These are phyloP conservation scores for Penaeus japonicus DNA, from an alignment of 1,140 invertebrate species.

Conservation along the genomic window DNA sequence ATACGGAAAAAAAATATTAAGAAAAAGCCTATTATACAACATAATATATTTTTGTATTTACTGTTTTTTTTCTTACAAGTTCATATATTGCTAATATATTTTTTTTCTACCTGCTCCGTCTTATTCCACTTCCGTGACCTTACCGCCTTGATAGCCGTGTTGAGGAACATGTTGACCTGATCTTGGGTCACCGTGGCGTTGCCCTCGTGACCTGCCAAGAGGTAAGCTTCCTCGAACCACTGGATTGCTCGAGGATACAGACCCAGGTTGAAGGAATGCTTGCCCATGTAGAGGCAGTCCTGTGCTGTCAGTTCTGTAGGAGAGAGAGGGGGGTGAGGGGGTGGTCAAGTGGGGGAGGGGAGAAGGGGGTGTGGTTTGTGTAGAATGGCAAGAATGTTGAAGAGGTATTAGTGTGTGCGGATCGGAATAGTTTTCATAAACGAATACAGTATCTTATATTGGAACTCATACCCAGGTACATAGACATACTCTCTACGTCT, in stretches of 20 bases:
- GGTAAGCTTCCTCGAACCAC: constrained; percentile 65
- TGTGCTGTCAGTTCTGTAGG: constrained; percentile 61
- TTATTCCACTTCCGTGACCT: not conserved
- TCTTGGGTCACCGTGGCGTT: constrained; percentile 63
- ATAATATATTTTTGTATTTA: too few relatives aligned
- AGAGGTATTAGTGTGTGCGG: not conserved
- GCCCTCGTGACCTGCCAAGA: constrained; percentile 60
- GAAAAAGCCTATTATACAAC: too few relatives aligned
- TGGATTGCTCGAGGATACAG: constrained; percentile 64
- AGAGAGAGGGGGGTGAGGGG: not conserved
- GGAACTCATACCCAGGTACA: too few relatives aligned
- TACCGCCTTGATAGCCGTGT: constrained; percentile 63
- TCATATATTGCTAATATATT: too few relatives aligned
- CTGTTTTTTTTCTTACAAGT: too few relatives aligned
- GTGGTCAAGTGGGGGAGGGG: not conserved
- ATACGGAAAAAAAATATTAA: too few relatives aligned
- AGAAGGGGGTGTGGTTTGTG: not conserved
- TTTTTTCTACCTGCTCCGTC: not conserved
- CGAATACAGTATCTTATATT: too few relatives aligned
- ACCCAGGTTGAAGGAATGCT: constrained; percentile 64
- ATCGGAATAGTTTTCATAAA: too few relatives aligned
- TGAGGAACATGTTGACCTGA: constrained; percentile 62
- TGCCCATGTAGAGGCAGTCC: constrained; percentile 66
- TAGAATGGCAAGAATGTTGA: not conserved
- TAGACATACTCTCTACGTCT: too few relatives aligned